These are phyloP conservation scores for Andrena bucephala DNA, from an alignment of 2,888 invertebrate species.

Conservation along the genomic window DNA sequence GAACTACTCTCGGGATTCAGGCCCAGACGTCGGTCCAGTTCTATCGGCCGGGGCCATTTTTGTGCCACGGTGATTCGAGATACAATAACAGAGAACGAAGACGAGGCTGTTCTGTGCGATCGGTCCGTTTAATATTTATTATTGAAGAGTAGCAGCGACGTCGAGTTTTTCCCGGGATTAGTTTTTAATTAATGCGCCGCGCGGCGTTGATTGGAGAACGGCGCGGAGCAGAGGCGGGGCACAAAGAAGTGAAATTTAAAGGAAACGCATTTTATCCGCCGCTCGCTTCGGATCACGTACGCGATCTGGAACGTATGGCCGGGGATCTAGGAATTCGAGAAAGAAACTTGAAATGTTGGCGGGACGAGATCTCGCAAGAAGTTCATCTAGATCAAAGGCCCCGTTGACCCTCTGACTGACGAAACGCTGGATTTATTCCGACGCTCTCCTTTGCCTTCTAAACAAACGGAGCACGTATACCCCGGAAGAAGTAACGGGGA, in stretches of 20 bases:
- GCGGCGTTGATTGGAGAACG: constrained; percentile 32
- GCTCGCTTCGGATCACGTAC: constrained; percentile 59
- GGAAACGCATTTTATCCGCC: constrained; percentile 38
- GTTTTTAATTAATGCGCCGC: constrained; percentile 36
- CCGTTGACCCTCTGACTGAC: constrained; percentile 66
- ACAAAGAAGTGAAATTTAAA: constrained; percentile 49
- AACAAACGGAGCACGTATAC: constrained; percentile 53
- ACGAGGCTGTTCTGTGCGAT: too few relatives aligned
- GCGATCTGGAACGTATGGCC: constrained; percentile 55
- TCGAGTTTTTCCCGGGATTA: constrained; percentile 8
- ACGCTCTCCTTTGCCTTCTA: constrained; percentile 48
- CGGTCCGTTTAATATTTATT: background rate
- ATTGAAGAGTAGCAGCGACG: background rate
- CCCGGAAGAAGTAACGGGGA: constrained; percentile 43
- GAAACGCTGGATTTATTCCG: constrained; percentile 63
- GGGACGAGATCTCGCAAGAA: constrained; percentile 62
- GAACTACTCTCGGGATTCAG: background rate
- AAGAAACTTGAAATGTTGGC: constrained; percentile 69
- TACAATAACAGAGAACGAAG: background rate
- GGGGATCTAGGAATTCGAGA: constrained; percentile 72
- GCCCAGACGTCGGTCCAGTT: background rate
- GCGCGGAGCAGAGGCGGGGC: background rate
- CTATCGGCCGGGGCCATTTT: background rate
- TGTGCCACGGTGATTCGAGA: background rate
- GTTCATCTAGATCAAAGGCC: constrained; percentile 72